phyloP scores from a whole-genome alignment of 2,113 vertebrate species.

The Neolamprologus fasciatus region DNA sequence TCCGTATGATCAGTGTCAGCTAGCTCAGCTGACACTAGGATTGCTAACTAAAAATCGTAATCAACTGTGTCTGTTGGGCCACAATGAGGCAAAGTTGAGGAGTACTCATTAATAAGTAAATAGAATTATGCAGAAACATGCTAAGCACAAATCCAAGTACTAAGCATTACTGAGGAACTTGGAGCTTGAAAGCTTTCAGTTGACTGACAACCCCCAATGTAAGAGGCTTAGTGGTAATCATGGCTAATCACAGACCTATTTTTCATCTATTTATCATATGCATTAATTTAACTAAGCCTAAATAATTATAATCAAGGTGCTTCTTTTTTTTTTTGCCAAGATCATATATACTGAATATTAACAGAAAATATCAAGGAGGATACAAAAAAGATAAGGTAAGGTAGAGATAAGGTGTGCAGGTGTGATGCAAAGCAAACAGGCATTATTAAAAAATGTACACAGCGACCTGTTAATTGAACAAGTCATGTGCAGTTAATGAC shows the following conservation, averaged over 20 bases:
- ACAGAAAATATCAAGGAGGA: not conserved
- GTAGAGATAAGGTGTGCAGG: not conserved
- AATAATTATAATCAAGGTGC: not conserved
- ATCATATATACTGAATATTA: not conserved
- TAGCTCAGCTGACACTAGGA: not conserved
- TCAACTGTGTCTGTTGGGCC: not conserved
- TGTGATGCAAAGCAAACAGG: not conserved
- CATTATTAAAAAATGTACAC: not conserved
- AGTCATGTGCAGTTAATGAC: not conserved
- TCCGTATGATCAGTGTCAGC: not conserved
- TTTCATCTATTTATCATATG: not conserved
- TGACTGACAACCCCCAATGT: rapidly evolving
- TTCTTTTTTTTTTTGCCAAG: not conserved
- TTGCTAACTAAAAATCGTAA: not conserved
- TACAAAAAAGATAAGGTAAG: not conserved
- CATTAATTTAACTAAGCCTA: not conserved
- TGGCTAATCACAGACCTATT: not conserved
- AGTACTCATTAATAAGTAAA: not conserved
- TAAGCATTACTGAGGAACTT: not conserved
- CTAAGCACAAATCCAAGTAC: not conserved
- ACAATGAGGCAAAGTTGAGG: not conserved
- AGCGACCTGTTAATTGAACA: not conserved
- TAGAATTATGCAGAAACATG: not conserved
- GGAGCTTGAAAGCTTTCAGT: not conserved
- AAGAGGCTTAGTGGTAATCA: not conserved